Percentiles rank a stretch among this genome's conserved stretches.
These are phyloP conservation scores for Salvelinus fontinalis DNA, from an alignment of 2,113 vertebrate genomes.

Conservation along the genomic window DNA sequence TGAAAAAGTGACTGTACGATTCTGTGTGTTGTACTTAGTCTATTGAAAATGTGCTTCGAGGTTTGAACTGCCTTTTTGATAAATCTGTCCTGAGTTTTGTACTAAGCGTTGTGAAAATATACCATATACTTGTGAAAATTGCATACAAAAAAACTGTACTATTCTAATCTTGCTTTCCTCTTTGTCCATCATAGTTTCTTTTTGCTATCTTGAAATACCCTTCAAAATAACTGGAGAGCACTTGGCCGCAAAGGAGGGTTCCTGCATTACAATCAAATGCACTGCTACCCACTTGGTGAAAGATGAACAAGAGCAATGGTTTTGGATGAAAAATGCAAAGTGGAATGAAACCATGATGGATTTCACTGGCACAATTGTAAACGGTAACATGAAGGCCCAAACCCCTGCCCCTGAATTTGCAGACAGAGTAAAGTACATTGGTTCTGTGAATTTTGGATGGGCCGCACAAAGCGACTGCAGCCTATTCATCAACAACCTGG, in stretches of 20 bases:
- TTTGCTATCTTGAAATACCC: accelerated
- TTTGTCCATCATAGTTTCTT: conserved; percentile 24
- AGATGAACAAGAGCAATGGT: accelerated
- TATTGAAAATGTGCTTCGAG: no score
- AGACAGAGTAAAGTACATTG: conserved; percentile 36
- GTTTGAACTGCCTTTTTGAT: no score
- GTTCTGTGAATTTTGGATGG: accelerated
- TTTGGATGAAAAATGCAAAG: conserved; percentile 60
- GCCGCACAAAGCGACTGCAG: accelerated
- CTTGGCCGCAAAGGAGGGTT: conserved; percentile 42
- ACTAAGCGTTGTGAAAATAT: no score
- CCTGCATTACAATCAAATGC: conserved; percentile 61
- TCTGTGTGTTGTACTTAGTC: no score
- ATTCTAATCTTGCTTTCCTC: background rate
- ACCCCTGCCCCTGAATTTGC: conserved; percentile 22
- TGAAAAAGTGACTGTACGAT: no score
- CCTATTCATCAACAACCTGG: conserved; percentile 54
- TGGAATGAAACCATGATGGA: accelerated
- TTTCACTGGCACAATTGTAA: conserved; percentile 37
- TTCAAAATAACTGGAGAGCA: background rate
- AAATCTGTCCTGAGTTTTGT: no score
- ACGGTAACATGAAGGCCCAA: background rate
- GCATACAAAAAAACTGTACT: background rate
- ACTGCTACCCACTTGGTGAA: accelerated
- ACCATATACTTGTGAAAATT: no score